phyloP scores from a whole-genome alignment of 2,113 vertebrate species.

The Podarcis raffonei region DNA sequence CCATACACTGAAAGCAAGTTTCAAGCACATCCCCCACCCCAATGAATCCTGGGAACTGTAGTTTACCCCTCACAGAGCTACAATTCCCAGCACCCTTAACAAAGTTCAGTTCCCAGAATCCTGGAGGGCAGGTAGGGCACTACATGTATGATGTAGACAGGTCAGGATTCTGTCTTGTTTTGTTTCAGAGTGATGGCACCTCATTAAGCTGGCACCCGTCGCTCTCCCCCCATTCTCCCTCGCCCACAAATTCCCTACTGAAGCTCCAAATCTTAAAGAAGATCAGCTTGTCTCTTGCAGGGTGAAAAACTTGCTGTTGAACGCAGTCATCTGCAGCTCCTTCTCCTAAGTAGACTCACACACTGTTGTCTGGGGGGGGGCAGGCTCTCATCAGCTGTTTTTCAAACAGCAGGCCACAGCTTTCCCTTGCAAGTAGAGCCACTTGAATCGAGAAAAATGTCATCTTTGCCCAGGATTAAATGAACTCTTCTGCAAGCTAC shows the following conservation, averaged over 20 bases:
- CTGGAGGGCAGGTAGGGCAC: too few relatives aligned
- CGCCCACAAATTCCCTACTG: not conserved
- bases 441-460: slow-evolving; percentile 22
- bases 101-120: too few relatives aligned
- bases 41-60: too few relatives aligned
- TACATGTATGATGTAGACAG: too few relatives aligned
- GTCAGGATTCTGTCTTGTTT: not conserved
- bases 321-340: not conserved
- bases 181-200: not conserved
- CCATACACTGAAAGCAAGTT: too few relatives aligned
- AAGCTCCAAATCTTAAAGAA: not conserved
- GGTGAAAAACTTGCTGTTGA: not conserved
- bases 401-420: not conserved
- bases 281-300: not conserved
- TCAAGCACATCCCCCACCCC: too few relatives aligned
- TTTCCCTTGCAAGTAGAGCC: not conserved
- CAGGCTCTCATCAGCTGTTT: not conserved
- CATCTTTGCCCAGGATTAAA: slow-evolving; percentile 50
- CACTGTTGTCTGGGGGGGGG: not conserved
- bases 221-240: not conserved
- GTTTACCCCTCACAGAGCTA: too few relatives aligned
- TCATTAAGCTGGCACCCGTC: not conserved
- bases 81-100: too few relatives aligned
- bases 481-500: slow-evolving; percentile 60
- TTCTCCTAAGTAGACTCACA: not conserved